A percentile compares a stretch with the other conserved stretches of the same genome.
phyloP scores from a whole-genome alignment of 1,140 invertebrate genomes.

The roundworm (Caenorhabditis elegans) region WBcel235 BX284602.5:14406501-14407000 shows the following conservation, averaged over 20 bases:
- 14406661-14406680: not conserved
- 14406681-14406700: not conserved
- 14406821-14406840: constrained; percentile 73
- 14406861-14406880: constrained; percentile 51
- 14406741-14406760: constrained; percentile 81
- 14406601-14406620: no score
- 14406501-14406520: no score
- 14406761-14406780: constrained; percentile 85
- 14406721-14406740: constrained; percentile 82
- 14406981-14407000: constrained; percentile 70
- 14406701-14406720: not conserved
- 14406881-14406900: constrained; percentile 77
- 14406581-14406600: not conserved
- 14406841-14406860: not conserved
- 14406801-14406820: constrained; percentile 92
- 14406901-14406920: constrained; percentile 91
- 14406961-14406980: not conserved
- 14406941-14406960: constrained; percentile 79
- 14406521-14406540: not conserved
- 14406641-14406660: not conserved
- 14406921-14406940: constrained; percentile 93
- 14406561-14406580: not conserved
- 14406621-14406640: not conserved
- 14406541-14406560: not conserved
- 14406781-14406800: constrained; percentile 97